Base-by-base conservation (phyloP, 2,888 invertebrate genomes). In the Drosophila subsilvestris region DNA sequence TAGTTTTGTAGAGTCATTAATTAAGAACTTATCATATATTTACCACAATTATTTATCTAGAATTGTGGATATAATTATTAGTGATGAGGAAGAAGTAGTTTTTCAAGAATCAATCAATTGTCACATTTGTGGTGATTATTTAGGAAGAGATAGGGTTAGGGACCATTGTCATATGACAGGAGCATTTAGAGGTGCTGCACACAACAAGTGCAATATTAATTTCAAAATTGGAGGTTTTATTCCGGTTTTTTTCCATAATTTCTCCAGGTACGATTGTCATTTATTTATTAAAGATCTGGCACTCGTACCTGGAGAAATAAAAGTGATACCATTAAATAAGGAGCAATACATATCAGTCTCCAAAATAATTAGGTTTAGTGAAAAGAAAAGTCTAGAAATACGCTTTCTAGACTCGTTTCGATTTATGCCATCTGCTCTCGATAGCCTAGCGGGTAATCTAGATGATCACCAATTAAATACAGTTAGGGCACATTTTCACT, bases 91-190 rank as follows among this genome's bases (percentile, higher is more conserved):
- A 25, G 25, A 25, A 4, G 6, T 6, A 25, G 25, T 6, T 3
- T 25, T 25, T 25, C 5, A 25, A 6, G 25, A 25, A 1, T 3
- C 25, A 25, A 25, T 25, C 1, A 25, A 4, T 25, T 25, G 5
- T 4, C 25, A 25, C 4, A 25, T 25, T 4, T 25, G 6, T 25
- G 25, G 25, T 5, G 25, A 4, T 25, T 4, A 4, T 25, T 25
- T 25, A 25, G 1, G 4, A 6, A 25, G 4, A 25, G 25, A 25
- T 51, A 37, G 37, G 12, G 62, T 56, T 61, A 5, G 32, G 25
- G 62, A 68, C 57, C 61, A 67, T 62, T 68, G 68, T 45, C 68
- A 62, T 62, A 54, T 68, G 48, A 68, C 62, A 8, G 68, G 62
- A 1, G 10, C 18, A 18, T 57, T 51, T 48, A 53, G 67, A 44